These are phyloP conservation scores for Oasisia sp. DNA, from an alignment of 2,888 invertebrate genomes.

Conservation along the genomic window DNA sequence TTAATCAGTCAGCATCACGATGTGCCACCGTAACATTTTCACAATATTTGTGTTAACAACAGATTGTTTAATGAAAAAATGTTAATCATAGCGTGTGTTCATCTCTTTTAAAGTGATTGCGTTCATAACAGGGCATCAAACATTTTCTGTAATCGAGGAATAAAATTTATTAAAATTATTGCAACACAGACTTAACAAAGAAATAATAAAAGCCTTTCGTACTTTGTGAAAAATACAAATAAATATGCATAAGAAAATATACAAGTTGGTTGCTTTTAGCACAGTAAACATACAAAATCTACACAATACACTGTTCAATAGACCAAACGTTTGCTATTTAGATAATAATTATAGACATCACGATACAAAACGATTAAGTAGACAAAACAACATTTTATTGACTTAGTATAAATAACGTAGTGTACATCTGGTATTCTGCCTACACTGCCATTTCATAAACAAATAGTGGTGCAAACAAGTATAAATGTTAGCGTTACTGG, in stretches of 20 bases:
- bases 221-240: neutral
- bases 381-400: constrained; percentile 17
- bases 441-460: constrained; percentile 11
- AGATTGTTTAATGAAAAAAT: too few relatives aligned
- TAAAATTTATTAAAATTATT: neutral
- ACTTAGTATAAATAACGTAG: constrained; percentile 17
- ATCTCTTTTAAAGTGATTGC: neutral
- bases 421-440: constrained; percentile 6
- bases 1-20: too few relatives aligned
- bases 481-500: neutral
- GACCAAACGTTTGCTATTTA: neutral
- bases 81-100: neutral
- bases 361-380: neutral
- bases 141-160: neutral
- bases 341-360: too few relatives aligned
- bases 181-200: neutral
- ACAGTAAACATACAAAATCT: neutral
- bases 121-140: neutral
- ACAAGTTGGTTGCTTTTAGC: neutral
- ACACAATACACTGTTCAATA: neutral
- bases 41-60: too few relatives aligned
- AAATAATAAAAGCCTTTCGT: constrained; percentile 3
- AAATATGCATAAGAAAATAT: neutral
- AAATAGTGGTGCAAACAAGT: constrained; percentile 7
- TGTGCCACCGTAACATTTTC: too few relatives aligned